Percentiles rank a stretch among this genome's conserved stretches.
Conservation (phyloP, 2,888 invertebrate species). For the Leucozona laternaria region DNA sequence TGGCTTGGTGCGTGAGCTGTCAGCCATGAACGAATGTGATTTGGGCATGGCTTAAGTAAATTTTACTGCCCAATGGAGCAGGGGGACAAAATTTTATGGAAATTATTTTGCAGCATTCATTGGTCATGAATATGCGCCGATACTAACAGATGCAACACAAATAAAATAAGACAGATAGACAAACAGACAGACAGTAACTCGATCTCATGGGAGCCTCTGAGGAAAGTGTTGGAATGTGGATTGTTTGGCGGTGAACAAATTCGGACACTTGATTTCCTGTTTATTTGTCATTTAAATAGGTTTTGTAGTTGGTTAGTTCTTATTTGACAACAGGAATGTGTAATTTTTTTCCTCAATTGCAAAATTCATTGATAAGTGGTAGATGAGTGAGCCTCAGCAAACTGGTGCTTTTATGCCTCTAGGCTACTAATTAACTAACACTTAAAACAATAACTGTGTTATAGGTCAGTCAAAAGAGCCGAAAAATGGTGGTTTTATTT, state of each 20-base stretch:
- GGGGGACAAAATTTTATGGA: slow-evolving; percentile 47
- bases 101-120: slow-evolving; percentile 41
- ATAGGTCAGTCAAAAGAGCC: no score
- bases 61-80: slow-evolving; percentile 40
- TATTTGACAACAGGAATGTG: not conserved
- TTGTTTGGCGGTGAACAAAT: slow-evolving; percentile 9
- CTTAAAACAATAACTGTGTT: no score
- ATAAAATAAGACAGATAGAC: slow-evolving; percentile 5
- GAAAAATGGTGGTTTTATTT: no score
- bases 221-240: slow-evolving; percentile 36
- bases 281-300: not conserved
- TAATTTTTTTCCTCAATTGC: not conserved
- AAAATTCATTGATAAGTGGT: no score
- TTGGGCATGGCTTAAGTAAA: slow-evolving; percentile 59
- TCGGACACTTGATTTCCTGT: slow-evolving; percentile 26
- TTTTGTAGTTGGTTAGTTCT: not conserved
- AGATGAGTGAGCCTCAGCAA: no score
- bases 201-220: slow-evolving; percentile 19
- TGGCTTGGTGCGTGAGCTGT: slow-evolving; percentile 53
- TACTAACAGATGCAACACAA: not conserved
- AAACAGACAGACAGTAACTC: not conserved
- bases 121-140: slow-evolving; percentile 1
- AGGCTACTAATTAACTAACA: no score
- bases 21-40: slow-evolving; percentile 60
- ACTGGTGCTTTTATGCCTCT: no score